Percentiles rank a stretch among this genome's conserved stretches.
Evolutionary conservation across 1,140 invertebrate species (phyloP).

Genomic region (Hirudo medicinalis): DNA sequence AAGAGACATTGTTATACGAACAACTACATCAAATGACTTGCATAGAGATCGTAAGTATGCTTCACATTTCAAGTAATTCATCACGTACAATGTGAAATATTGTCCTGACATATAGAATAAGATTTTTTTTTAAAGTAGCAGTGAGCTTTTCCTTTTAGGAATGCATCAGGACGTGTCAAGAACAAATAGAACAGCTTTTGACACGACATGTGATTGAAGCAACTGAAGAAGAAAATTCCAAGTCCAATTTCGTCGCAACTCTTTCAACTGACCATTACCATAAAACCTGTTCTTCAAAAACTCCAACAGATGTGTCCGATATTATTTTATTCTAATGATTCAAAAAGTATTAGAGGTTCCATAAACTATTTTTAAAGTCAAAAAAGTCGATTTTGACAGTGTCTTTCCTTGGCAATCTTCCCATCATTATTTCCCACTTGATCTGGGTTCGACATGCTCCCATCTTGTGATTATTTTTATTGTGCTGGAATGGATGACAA

Average conservation of each 20-base stretch:
- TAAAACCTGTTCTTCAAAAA: background rate
- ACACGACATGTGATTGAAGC: background rate
- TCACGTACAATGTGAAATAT: background rate
- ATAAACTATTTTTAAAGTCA: too few species aligned
- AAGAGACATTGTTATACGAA: slow-evolving; percentile 4
- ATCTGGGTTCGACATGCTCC: too few species aligned
- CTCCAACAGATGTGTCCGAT: background rate
- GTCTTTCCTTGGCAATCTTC: too few species aligned
- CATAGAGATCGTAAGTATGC: slow-evolving; percentile 7
- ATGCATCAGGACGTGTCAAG: background rate
- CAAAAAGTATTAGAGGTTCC: background rate
- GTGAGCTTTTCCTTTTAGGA: slow-evolving; percentile 2
- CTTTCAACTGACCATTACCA: background rate
- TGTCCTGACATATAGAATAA: background rate
- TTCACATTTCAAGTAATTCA: background rate
- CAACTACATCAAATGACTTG: background rate
- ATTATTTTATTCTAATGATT: background rate
- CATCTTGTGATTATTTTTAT: too few species aligned
- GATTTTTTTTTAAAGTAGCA: background rate
- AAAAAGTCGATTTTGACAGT: too few species aligned
- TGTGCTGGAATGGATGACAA: too few species aligned
- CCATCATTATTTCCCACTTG: too few species aligned
- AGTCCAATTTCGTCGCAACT: background rate
- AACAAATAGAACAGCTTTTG: slow-evolving; percentile 1
- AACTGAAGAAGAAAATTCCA: background rate